Conservation (phyloP, 2,888 invertebrate species). For the Meta bourneti region DNA sequence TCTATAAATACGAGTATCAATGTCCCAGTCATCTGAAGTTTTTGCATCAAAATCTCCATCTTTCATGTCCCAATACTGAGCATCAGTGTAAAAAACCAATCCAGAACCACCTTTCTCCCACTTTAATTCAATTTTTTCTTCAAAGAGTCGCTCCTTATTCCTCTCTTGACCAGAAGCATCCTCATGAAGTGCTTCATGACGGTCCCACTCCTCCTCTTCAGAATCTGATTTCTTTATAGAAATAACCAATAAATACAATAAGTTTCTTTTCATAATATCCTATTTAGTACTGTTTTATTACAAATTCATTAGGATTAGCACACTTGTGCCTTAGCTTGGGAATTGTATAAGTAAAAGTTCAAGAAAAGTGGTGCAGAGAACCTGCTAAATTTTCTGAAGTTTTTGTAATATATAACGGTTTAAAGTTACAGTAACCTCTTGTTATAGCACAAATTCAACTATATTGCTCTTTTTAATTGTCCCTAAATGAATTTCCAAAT, state of each 20-base stretch:
- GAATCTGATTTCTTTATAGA: slow-evolving; percentile 80
- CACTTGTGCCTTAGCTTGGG: no score
- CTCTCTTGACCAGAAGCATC: slow-evolving; percentile 82
- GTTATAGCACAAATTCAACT: no score
- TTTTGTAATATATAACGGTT: no score
- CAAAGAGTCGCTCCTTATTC: slow-evolving; percentile 82
- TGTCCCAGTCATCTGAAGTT: slow-evolving; percentile 84
- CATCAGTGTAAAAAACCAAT: slow-evolving; percentile 84
- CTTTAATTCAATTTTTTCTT: slow-evolving; percentile 81
- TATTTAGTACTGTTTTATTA: background rate
- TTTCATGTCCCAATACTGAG: slow-evolving; percentile 83
- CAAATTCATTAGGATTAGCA: background rate
- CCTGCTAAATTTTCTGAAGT: no score
- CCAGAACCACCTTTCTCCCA: slow-evolving; percentile 85
- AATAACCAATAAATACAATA: background rate
- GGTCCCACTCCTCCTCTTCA: slow-evolving; percentile 83
- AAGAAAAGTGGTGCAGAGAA: no score
- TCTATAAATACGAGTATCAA: slow-evolving; percentile 83
- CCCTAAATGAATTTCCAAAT: no score
- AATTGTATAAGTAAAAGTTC: no score
- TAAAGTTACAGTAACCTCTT: no score
- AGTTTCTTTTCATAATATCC: background rate
- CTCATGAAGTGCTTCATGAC: slow-evolving; percentile 82
- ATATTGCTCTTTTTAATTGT: no score
- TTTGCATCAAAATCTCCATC: slow-evolving; percentile 83